Evolutionary conservation across 2,888 invertebrate species (phyloP), one percentile per base, ranked within the genome.

Genomic region (Habrosyne pyritoides): DNA sequence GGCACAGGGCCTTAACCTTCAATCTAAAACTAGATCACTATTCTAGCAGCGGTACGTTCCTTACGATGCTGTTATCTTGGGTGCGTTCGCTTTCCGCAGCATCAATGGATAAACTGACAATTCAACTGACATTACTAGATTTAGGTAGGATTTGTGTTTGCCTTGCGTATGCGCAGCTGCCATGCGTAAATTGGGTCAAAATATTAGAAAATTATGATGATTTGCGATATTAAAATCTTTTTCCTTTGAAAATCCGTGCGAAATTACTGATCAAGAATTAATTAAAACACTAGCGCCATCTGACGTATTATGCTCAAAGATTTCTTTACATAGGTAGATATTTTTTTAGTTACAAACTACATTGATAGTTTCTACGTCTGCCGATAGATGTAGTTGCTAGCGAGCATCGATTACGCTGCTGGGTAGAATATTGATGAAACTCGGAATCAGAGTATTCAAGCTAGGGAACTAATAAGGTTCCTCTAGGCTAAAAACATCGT

Each of bases 281-380:
- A 42, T 42, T 14, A 7, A 42, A 18, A 5, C 33, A 42, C 42
- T 42, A 8, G 42, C 42, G 42, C 18, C 42, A 14, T 42, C 42
- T 18, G 2, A 12, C 42, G n/a, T 2, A 18, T 42, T 42, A 18
- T 8, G 4, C n/a, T n/a, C 4, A 6, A 30, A 30, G 0, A 33
- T 12, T 10, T 1, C 10, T 30, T 10, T 7, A 30, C 42, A 18
- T 14, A 42, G 10, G 14, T 36, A 36, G n/a, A 12, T 33, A 33
- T 12, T 14, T 42, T 18, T 8, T 12, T 18, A 18, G 7, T 36
- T n/a, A 36, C 7, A 24, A 7, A 24, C 7, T 24, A 72, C 47
- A 56, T 54, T 71, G 64, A 66, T 67, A 57, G 28, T 57, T 47
- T n/a, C 28, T 47, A 14, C 26, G 22, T 10, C 10, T 52, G 30